Conservation (phyloP, 2,888 invertebrate genomes). For the Prenolepis imparis region DNA sequence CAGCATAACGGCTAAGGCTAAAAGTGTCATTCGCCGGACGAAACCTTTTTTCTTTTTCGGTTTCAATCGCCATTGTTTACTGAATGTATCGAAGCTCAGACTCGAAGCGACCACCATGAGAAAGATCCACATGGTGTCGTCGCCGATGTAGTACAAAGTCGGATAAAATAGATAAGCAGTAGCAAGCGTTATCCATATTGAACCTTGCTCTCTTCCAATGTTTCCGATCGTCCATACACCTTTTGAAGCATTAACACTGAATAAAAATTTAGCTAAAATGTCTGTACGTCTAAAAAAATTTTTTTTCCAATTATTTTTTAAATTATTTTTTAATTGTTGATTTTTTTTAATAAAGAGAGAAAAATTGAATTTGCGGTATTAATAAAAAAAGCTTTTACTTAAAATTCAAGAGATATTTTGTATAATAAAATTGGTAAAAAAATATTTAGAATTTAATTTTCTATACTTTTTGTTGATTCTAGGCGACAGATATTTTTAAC, state of each 20-base stretch:
- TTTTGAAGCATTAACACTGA: conserved; percentile 83
- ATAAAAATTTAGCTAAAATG: conserved; percentile 7
- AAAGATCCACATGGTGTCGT: conserved; percentile 91
- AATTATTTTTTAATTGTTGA: not conserved
- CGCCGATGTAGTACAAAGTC: conserved; percentile 91
- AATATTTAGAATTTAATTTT: not conserved
- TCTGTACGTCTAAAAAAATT: not conserved
- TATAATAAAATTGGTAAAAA: not conserved
- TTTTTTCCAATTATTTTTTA: conserved; percentile 3
- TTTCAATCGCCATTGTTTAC: conserved; percentile 92
- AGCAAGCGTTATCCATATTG: conserved; percentile 90
- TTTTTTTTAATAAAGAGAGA: not conserved
- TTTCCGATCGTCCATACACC: conserved; percentile 97
- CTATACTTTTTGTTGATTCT: not conserved
- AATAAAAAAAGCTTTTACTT: not conserved
- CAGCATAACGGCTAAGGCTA: conserved; percentile 89
- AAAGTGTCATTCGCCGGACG: conserved; percentile 87
- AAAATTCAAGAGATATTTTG: not conserved
- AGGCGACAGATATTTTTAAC: not conserved
- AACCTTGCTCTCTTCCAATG: conserved; percentile 93
- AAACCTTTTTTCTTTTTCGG: conserved; percentile 87
- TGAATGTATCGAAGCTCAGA: conserved; percentile 91
- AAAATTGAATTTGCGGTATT: not conserved
- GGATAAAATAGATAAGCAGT: conserved; percentile 91
- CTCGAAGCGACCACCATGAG: conserved; percentile 90